Conservation (phyloP, 2,888 invertebrate species). For the Mellilla xanthometata region DNA sequence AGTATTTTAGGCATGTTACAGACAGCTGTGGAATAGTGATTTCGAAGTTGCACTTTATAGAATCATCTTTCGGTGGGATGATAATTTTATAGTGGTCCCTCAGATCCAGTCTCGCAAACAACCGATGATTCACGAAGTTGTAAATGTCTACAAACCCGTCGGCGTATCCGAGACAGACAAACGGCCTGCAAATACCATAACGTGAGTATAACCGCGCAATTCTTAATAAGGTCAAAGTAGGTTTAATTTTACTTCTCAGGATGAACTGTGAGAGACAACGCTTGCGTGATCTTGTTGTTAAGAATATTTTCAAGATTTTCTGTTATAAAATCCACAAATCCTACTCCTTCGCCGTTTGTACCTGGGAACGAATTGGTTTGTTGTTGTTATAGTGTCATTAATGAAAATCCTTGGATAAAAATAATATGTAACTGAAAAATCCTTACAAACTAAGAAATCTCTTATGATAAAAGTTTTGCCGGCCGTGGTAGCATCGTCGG, state of each 20-base stretch:
- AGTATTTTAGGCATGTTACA: conserved; percentile 77
- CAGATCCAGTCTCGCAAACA: conserved; percentile 52
- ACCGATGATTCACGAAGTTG: conserved; percentile 63
- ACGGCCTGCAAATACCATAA: conserved; percentile 53
- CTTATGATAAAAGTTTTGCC: conserved; percentile 74
- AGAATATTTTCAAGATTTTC: conserved; percentile 67
- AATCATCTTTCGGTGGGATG: conserved; percentile 58
- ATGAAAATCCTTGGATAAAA: too few relatives aligned
- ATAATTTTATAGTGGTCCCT: conserved; percentile 53
- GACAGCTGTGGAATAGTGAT: conserved; percentile 51
- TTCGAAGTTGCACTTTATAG: conserved; percentile 51
- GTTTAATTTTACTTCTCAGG: conserved; percentile 68
- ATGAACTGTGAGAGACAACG: conserved; percentile 71
- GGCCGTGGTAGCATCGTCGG: conserved; percentile 74
- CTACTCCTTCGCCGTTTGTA: conserved; percentile 69
- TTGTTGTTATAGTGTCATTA: too few relatives aligned
- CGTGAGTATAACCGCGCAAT: not conserved
- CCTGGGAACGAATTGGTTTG: too few relatives aligned
- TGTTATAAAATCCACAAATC: conserved; percentile 73
- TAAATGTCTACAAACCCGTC: conserved; percentile 71
- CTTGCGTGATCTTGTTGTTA: conserved; percentile 57
- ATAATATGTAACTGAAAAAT: not conserved
- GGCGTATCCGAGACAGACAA: conserved; percentile 70
- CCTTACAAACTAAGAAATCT: conserved; percentile 83
- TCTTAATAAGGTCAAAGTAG: not conserved